Conservation (phyloP, 2,888 invertebrate genomes). For the Hyppa rectilinea region DNA sequence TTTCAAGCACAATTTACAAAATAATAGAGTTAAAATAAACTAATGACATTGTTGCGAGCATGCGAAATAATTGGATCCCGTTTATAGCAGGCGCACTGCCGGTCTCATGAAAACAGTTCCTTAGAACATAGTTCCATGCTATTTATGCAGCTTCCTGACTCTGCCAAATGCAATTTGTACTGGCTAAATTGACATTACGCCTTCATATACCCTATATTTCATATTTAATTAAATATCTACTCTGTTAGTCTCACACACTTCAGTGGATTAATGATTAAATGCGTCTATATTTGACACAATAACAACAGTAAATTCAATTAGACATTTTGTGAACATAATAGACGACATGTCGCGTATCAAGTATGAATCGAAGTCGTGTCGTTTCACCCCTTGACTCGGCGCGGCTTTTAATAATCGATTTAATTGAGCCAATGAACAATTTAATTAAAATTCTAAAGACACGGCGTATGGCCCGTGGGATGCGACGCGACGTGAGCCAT, state of each 20-base stretch:
- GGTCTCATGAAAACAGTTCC: constrained; percentile 62
- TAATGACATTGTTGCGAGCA: constrained; percentile 56
- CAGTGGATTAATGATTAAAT: constrained; percentile 36
- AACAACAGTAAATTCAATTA: constrained; percentile 52
- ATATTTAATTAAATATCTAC: constrained; percentile 48
- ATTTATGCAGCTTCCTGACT: constrained; percentile 58
- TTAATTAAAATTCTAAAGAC: constrained; percentile 89
- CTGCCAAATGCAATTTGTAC: constrained; percentile 61
- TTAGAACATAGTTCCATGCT: constrained; percentile 29
- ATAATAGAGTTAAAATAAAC: constrained; percentile 54
- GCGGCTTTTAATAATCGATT: constrained; percentile 84
- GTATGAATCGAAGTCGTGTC: constrained; percentile 68
- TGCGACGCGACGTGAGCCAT: constrained; percentile 72
- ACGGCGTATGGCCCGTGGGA: constrained; percentile 75
- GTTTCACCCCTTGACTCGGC: constrained; percentile 66
- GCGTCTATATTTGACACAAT: constrained; percentile 32
- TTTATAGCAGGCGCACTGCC: constrained; percentile 67
- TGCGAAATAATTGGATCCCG: constrained; percentile 71
- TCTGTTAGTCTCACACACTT: constrained; percentile 18
- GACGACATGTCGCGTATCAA: constrained; percentile 58
- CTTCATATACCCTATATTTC: constrained; percentile 37
- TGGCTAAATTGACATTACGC: constrained; percentile 51
- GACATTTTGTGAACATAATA: constrained; percentile 47
- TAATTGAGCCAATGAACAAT: constrained; percentile 89
- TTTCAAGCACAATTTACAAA: constrained; percentile 57